Base-by-base conservation (phyloP, 2,888 invertebrate species). In the Argyresthia albistria region DNA sequence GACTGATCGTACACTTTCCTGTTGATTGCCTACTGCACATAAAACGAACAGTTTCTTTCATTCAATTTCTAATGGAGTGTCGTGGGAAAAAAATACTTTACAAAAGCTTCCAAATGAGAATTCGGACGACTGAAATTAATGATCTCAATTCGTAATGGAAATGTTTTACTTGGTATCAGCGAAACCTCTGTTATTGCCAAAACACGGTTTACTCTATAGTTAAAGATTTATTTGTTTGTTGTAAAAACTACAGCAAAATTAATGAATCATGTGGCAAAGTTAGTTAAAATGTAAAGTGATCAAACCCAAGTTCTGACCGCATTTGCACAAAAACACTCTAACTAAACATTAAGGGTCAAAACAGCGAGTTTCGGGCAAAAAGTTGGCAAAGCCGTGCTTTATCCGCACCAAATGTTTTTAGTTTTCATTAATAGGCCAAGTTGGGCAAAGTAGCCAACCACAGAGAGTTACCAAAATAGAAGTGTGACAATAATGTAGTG, bases 1-100 rank as follows among this genome's bases (percentile, higher is more conserved):
- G 66, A 60, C 55, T 58, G 61, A 69, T 69, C 62, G 65, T 50
- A 51, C 66, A 66, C 65, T 68, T 62, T 58, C 61, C 65, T 67
- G 69, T 72, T 73, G 73, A 71, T 74, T 71, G 69, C 67, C 59
- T 55, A 50, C 46, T 35, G 35, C 35, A 45, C 35, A 45, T 43
- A 14, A 45, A 45, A 45, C 45, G 45, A 51, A 51, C 51, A 10
- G 43, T 51, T 43, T 6, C 36, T 51, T 51, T 51, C 16, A 37
- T 49, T 49, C 37, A 12, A 37, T 14, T 49, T 36, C 4, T 16
- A 49, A 49, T 39, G 15, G 10, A 36, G 9, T 39, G 9, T 39
- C 39, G 25, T 25, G 25, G 25, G 25, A 25, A 25, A 25, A n/a
- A 25, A 25, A 25, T 25, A 25, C 25, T 25, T 25, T 4, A 25